Evolutionary conservation across 2,113 vertebrate genomes (phyloP).

Genomic region (Sander lucioperca): DNA sequence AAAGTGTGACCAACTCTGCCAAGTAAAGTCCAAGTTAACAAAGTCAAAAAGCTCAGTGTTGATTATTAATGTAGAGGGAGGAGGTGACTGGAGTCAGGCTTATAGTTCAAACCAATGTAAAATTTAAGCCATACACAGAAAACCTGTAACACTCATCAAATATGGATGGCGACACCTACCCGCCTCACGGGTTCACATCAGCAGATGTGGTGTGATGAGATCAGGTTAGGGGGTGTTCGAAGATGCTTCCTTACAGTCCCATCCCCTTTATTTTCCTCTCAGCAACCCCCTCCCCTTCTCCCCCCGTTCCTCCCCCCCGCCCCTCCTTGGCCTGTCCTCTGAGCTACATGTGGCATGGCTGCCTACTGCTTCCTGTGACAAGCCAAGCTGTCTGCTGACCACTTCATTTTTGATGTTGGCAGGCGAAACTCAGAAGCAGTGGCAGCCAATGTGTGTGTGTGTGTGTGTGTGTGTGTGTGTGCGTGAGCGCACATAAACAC

Average conservation of each 20-base stretch:
- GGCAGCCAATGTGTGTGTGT: slow-evolving; percentile 27
- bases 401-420: slow-evolving; percentile 81
- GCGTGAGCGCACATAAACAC: neutral
- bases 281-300: neutral
- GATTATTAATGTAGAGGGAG: slow-evolving; percentile 27
- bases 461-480: slow-evolving; percentile 2
- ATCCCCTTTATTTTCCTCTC: slow-evolving; percentile 28
- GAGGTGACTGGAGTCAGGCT: neutral
- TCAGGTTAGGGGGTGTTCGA: slow-evolving; percentile 59
- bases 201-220: slow-evolving; percentile 79
- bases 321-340: slow-evolving; percentile 80
- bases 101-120: slow-evolving; percentile 11
- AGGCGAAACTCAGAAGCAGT: slow-evolving; percentile 39
- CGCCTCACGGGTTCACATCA: slow-evolving; percentile 55
- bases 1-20: neutral
- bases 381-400: slow-evolving; percentile 82
- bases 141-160: slow-evolving; percentile 62
- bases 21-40: slow-evolving; percentile 35
- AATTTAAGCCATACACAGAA: slow-evolving; percentile 44
- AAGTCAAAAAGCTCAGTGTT: slow-evolving; percentile 39
- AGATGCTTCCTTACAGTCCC: slow-evolving; percentile 18
- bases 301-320: neutral
- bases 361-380: slow-evolving; percentile 79
- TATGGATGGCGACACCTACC: slow-evolving; percentile 46
- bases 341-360: slow-evolving; percentile 71